These are phyloP conservation scores for Callinectes sapidus DNA, from an alignment of 2,888 invertebrate genomes.

Conservation along the genomic window DNA sequence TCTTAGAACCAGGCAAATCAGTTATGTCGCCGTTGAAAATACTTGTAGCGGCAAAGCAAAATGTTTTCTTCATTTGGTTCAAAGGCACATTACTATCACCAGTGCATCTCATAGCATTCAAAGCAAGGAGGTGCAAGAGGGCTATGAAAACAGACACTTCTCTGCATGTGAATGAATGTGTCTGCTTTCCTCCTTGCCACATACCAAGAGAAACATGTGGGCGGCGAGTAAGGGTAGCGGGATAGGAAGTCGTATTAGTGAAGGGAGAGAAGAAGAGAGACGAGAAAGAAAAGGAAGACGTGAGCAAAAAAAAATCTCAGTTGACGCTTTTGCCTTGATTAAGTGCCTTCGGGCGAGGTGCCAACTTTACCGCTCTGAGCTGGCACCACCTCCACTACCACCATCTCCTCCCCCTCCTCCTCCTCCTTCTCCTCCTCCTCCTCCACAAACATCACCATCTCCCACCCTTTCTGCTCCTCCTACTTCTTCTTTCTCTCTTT, in stretches of 20 bases:
- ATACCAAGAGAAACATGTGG: background rate
- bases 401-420: background rate
- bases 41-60: no score
- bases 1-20: no score
- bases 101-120: background rate
- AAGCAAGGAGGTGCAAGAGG: background rate
- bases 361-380: constrained; percentile 34
- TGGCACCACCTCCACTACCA: constrained; percentile 40
- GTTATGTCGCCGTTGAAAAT: no score
- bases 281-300: background rate
- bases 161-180: background rate
- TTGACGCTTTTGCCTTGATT: constrained; percentile 39
- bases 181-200: background rate
- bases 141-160: background rate
- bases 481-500: background rate
- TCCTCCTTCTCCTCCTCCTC: background rate
- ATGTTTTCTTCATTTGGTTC: no score
- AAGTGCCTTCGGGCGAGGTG: constrained; percentile 45
- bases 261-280: background rate
- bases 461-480: background rate
- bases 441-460: background rate
- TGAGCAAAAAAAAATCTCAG: background rate
- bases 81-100: background rate
- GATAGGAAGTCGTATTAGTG: background rate
- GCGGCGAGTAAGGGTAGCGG: background rate